phyloP scores from a whole-genome alignment of 2,797 vertebrate genomes.

The Glossophaga mutica region DNA sequence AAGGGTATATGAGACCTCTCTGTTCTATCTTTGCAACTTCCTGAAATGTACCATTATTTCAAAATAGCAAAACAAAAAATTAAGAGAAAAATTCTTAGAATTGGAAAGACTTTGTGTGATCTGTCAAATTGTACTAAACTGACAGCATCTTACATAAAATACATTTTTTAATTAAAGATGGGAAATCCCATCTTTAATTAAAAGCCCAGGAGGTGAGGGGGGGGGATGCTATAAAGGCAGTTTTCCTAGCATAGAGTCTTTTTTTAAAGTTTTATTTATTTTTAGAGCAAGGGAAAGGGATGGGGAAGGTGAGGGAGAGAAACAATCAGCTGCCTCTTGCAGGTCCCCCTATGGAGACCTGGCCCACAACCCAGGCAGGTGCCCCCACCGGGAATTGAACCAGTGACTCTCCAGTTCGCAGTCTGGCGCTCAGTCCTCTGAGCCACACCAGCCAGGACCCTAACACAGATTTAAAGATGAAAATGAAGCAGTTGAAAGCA shows the following conservation, averaged over 20 bases:
- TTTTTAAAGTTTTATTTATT: not conserved
- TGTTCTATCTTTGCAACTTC: not conserved
- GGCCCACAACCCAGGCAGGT: too few species aligned
- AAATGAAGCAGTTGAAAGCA: constrained; percentile 3
- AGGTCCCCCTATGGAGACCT: too few species aligned
- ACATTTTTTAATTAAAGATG: not conserved
- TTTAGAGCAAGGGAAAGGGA: too few species aligned
- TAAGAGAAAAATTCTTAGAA: not conserved
- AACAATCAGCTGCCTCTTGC: too few species aligned
- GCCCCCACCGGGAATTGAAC: too few species aligned
- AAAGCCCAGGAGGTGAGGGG: not conserved
- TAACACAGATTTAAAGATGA: not conserved
- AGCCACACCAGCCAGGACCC: too few species aligned
- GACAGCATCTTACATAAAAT: not conserved
- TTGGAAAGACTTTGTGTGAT: not conserved
- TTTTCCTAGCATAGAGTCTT: not conserved
- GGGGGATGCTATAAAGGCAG: not conserved
- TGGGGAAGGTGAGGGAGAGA: too few species aligned
- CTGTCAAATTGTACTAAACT: not conserved
- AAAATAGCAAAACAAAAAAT: not conserved
- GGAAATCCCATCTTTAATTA: not conserved
- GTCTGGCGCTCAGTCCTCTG: too few species aligned
- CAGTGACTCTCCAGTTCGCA: too few species aligned
- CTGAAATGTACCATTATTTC: not conserved
- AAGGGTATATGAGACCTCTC: not conserved